Conservation (phyloP, 1,140 invertebrate species). For the Drosophila suzukii region DNA sequence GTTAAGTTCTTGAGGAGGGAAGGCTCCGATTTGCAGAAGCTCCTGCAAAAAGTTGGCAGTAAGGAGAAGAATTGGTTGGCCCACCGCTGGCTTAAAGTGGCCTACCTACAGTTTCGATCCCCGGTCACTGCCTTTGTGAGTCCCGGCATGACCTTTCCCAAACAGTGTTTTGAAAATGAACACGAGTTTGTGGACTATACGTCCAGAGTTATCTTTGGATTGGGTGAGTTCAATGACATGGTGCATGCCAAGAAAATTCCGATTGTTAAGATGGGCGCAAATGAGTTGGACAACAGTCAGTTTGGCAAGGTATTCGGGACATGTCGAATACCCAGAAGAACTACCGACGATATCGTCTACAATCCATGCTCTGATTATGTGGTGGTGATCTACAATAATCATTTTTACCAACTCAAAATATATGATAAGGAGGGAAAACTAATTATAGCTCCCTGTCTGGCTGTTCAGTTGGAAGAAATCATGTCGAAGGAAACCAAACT, state of each 20-base stretch:
- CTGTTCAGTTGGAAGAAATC: conserved; percentile 85
- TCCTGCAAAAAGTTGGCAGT: conserved; percentile 87
- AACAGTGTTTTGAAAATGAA: conserved; percentile 87
- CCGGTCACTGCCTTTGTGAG: conserved; percentile 92
- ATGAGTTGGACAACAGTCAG: conserved; percentile 94
- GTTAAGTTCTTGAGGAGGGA: conserved; percentile 88
- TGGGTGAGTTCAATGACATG: conserved; percentile 89
- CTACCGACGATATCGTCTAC: conserved; percentile 88
- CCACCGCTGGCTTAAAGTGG: conserved; percentile 91
- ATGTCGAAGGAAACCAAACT: conserved; percentile 84
- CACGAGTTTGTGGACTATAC: conserved; percentile 88
- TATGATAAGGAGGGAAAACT: conserved; percentile 86
- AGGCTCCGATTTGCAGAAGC: conserved; percentile 88
- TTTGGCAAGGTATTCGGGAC: conserved; percentile 95
- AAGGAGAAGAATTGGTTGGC: conserved; percentile 90
- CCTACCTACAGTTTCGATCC: conserved; percentile 91
- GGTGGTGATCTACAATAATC: conserved; percentile 92
- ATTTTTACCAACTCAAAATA: conserved; percentile 91
- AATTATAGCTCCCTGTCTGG: conserved; percentile 42
- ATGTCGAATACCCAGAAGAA: conserved; percentile 90
- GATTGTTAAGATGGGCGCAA: conserved; percentile 91
- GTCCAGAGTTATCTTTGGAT: conserved; percentile 88
- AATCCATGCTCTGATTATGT: conserved; percentile 89
- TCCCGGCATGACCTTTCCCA: conserved; percentile 91
- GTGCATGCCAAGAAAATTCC: conserved; percentile 90